A percentile compares a stretch with the other conserved stretches of the same genome.
Conservation (phyloP, 2,888 invertebrate genomes). For the Diogma glabrata region DNA sequence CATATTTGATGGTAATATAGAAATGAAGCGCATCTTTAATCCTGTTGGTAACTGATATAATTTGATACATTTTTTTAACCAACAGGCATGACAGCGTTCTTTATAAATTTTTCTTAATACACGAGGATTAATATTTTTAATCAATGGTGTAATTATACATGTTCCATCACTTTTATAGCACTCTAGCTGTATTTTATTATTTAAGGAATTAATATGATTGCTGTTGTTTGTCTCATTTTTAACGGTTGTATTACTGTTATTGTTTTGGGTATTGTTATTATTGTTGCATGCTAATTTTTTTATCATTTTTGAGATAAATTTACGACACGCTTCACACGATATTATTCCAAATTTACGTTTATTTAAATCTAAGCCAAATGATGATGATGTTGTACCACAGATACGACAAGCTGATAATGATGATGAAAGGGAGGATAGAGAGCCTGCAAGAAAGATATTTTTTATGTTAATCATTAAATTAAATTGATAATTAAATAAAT, state of each 20-base stretch:
- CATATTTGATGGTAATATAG: slow-evolving; percentile 48
- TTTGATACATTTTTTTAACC: slow-evolving; percentile 73
- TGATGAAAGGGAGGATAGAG: slow-evolving; percentile 38
- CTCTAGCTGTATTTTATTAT: background rate
- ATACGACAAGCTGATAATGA: slow-evolving; percentile 66
- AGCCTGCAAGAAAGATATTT: slow-evolving; percentile 2
- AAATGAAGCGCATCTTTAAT: slow-evolving; percentile 52
- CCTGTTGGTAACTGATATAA: slow-evolving; percentile 65
- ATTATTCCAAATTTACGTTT: slow-evolving; percentile 73
- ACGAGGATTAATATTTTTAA: slow-evolving; percentile 60
- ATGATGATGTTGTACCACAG: slow-evolving; percentile 50
- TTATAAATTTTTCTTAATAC: slow-evolving; percentile 55
- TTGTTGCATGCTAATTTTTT: slow-evolving; percentile 46
- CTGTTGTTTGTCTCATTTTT: background rate
- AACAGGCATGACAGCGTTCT: slow-evolving; percentile 73
- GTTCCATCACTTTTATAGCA: slow-evolving; percentile 32
- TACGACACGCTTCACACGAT: slow-evolving; percentile 76
- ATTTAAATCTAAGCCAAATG: slow-evolving; percentile 33
- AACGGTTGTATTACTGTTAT: background rate
- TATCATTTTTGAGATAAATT: slow-evolving; percentile 74
- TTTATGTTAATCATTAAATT: background rate
- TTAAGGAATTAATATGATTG: background rate
- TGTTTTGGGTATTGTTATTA: slow-evolving; percentile 27
- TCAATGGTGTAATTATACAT: slow-evolving; percentile 59
- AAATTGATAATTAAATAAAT: too few species aligned